phyloP scores from a whole-genome alignment of 2,797 vertebrate species.

The Pelodytes ibericus region DNA sequence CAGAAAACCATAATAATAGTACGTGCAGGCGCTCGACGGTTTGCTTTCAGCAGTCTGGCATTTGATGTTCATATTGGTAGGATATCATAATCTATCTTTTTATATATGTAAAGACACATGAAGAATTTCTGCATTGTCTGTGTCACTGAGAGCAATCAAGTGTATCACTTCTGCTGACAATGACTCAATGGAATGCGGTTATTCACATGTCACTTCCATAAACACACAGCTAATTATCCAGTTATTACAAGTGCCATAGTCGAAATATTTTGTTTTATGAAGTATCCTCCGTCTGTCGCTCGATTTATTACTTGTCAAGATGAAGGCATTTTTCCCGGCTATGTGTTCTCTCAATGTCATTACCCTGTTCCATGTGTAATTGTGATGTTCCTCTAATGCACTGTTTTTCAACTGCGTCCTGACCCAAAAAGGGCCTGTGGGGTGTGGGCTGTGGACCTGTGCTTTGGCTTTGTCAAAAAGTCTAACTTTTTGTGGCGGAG shows the following conservation, averaged over 20 bases:
- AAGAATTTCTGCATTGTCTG: not conserved
- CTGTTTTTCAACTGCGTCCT: too few relatives aligned
- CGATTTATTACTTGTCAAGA: conserved; percentile 25
- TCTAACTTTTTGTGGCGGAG: too few relatives aligned
- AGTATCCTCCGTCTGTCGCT: not conserved
- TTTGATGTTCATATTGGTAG: too few relatives aligned
- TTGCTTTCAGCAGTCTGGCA: too few relatives aligned
- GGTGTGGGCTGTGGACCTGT: too few relatives aligned
- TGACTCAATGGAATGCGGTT: not conserved
- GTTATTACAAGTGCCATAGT: conserved; percentile 19
- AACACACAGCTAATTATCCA: conserved; percentile 6
- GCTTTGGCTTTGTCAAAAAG: too few relatives aligned
- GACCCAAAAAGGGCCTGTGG: too few relatives aligned
- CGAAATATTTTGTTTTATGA: not conserved
- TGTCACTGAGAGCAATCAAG: not conserved
- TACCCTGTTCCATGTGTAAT: too few relatives aligned
- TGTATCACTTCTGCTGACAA: not conserved
- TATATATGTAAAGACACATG: not conserved
- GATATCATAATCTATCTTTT: not conserved
- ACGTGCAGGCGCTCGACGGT: too few relatives aligned
- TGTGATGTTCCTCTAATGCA: too few relatives aligned
- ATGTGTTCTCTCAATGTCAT: not conserved
- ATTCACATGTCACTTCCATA: not conserved
- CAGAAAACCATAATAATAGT: too few relatives aligned
- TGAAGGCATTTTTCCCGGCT: not conserved